Evolutionary conservation across 2,797 vertebrate species (phyloP), one percentile per base, ranked within the genome.

Genomic region (Falco rusticolus): DNA sequence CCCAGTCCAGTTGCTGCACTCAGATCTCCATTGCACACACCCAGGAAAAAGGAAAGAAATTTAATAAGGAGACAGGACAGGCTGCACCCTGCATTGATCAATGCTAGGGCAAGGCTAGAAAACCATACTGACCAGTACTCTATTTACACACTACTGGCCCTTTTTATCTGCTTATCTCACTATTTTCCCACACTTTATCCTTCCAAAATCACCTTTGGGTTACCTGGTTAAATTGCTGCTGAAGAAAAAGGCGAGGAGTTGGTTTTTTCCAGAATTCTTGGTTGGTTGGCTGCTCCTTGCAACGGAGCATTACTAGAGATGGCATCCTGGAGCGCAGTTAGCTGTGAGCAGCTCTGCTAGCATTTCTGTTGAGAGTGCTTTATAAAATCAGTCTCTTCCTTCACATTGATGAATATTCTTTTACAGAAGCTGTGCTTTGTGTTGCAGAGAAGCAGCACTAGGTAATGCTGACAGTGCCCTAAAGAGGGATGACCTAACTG

Each of bases 281-380:
- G 29, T 19, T 33, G n/a, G n/a, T 33, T 25, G 24, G 34, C 70
- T 56, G 57, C 26, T 57, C 29, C 1, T 0, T 0, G 5, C 48
- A 41, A 41, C 4, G 25, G 33, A 41, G 48, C 17, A 4, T 50
- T 72, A 66, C 60, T 31, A 63, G 37, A 14, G 29, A 48, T 21
- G 57, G 37, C 21, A 66, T 20, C 24, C 17, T 34, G 41, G 47
- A 54, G 24, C 1, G 1, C 31, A 48, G 57, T 18, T 7, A 4
- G 16, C 53, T 31, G n/a, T 18, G 8, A 19, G 39, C 31, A 70
- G 51, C 16, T 16, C 34, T 22, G 39, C 22, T 13, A 51, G 39
- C 20, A 21, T 16, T 61, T 77, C 43, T 57, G 18, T 26, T 53
- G n/a, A 1, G 2, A 39, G 26, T 39, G 22, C 50, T 64, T 84